Percentiles rank a stretch among this genome's conserved stretches.
Conservation (phyloP, 2,888 invertebrate genomes). For the Plagiodera versicolora region DNA sequence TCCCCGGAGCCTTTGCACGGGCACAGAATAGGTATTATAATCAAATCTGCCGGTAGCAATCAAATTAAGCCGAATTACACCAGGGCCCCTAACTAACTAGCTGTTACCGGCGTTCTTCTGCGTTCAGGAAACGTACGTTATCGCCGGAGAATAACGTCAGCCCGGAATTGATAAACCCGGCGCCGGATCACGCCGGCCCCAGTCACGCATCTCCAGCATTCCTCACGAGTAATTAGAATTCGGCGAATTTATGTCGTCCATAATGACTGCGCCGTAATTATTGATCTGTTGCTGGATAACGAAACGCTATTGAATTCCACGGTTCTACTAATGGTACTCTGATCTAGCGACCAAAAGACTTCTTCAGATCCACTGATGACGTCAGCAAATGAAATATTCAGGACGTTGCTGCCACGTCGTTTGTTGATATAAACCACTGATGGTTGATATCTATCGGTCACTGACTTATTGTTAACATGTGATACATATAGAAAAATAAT, state of each 20-base stretch:
- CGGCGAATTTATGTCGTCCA: conserved; percentile 3
- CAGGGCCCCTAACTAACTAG: conserved; percentile 51
- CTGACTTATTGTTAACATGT: no score
- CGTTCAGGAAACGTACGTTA: conserved; percentile 20
- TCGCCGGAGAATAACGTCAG: conserved; percentile 18
- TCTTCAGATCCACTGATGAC: no score
- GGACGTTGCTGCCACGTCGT: no score
- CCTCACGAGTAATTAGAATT: conserved; percentile 8
- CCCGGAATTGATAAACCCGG: conserved; percentile 28
- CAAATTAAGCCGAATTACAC: conserved; percentile 52
- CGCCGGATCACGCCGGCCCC: conserved; percentile 17
- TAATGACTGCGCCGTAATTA: neutral
- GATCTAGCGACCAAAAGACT: neutral
- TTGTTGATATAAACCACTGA: no score
- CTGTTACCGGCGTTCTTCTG: conserved; percentile 45
- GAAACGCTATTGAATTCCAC: neutral
- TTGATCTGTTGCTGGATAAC: neutral
- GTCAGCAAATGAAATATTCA: no score
- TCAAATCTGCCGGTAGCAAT: conserved; percentile 51
- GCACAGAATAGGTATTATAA: conserved; percentile 49
- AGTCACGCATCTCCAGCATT: conserved; percentile 17
- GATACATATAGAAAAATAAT: no score
- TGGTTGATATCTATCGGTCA: no score
- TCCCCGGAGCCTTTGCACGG: conserved; percentile 17
- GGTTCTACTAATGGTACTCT: neutral